Base-by-base conservation (phyloP, 2,888 invertebrate genomes). In the Lithophane socia region DNA sequence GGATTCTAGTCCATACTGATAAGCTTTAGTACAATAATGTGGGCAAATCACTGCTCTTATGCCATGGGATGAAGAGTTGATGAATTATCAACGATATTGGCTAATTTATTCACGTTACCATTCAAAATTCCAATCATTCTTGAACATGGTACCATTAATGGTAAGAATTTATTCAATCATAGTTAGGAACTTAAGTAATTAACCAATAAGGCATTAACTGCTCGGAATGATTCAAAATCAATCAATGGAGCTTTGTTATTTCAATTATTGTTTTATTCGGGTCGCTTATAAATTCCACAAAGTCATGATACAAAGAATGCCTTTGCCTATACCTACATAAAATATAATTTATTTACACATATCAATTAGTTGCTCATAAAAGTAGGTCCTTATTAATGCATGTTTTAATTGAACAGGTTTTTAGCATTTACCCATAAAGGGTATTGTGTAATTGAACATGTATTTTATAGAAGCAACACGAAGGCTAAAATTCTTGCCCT, bases 1-100 rank as follows among this genome's bases (percentile, higher is more conserved):
- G 44, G 21, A 64, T 76, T 82, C 54, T 76, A 82, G 77, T 77
- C 18, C 42, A 77, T 24, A 21, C 1, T 37, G 58, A 82, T 82
- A 68, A 69, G 77, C 2, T 68, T 54, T 44, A 78, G n/a, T 49
- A 21, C n/a, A 52, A 47, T 37, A 42, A 49, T 47, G 47, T 54
- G 42, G 52, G 76, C 9, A 16, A 54, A 65, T 58, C 18, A 49
- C 52, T 56, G 18, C 1, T 37, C 8, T 16, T 18, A 37, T 9
- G 37, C 5, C 8, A n/a, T 68, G 8, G 21, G 9, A 47, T n/a
- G 47, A 24, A 21, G 16, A 75, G 3, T 58, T 49, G 2, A 44
- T n/a, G 24, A 29, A 49, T 13, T 0, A 4, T 37, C 3, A 37
- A 76, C 21, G 4, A 0, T 52, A 47, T 29, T 60, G 18, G 3